phyloP scores from a whole-genome alignment of 1,140 invertebrate genomes.

The Homarus americanus region DNA sequence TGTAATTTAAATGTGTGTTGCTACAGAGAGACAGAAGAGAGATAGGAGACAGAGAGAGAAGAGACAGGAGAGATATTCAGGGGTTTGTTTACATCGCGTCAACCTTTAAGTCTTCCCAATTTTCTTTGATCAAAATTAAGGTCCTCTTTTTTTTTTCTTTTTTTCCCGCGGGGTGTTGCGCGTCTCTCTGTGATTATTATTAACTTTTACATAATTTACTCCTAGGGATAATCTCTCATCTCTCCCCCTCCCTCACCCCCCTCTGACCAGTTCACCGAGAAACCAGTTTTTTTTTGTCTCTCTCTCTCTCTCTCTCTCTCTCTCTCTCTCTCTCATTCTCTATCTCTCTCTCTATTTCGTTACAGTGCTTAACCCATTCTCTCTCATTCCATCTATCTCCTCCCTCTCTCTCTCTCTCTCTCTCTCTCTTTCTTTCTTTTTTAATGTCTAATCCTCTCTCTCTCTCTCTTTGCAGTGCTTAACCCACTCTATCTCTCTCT shows the following conservation, averaged over 20 bases:
- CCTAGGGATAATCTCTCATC: not conserved
- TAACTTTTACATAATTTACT: constrained; percentile 9
- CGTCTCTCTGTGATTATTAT: not conserved
- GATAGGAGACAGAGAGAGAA: no score
- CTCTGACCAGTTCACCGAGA: constrained; percentile 5
- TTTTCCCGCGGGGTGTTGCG: not conserved
- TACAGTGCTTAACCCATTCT: no score
- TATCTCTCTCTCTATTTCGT: not conserved
- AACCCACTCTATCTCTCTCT: no score
- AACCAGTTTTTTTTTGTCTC: not conserved
- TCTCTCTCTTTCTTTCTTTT: not conserved
- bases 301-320: no score
- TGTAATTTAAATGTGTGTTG: no score
- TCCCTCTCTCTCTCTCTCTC: not conserved
- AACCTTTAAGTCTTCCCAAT: not conserved
- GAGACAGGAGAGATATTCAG: not conserved
- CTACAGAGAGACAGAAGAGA: no score
- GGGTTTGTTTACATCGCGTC: not conserved
- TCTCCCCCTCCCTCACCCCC: no score
- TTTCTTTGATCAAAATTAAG: not conserved
- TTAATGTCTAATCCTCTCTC: not conserved
- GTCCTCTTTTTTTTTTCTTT: not conserved
- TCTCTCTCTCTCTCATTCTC: not conserved
- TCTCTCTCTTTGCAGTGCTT: no score
- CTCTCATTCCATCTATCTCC: not conserved